A percentile compares a stretch with the other conserved stretches of the same genome.
These are phyloP conservation scores for Drosophila teissieri DNA, from an alignment of 1,140 invertebrate genomes.

Conservation along the genomic window DNA sequence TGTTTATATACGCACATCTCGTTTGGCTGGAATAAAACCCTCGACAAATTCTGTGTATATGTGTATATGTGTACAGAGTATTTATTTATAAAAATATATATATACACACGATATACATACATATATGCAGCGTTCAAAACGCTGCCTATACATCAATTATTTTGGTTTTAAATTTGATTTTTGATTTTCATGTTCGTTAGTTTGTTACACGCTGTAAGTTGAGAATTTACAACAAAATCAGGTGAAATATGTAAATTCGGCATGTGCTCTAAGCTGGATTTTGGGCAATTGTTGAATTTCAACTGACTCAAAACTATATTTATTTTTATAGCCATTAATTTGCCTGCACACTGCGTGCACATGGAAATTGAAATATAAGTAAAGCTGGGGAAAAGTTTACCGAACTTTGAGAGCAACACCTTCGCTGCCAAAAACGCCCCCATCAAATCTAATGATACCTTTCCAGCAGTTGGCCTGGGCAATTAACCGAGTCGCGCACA, in stretches of 20 bases:
- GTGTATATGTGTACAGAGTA: constrained; percentile 21
- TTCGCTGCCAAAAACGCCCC: not conserved
- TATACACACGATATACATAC: constrained; percentile 13
- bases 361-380: constrained; percentile 33
- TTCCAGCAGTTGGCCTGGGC: constrained; percentile 50
- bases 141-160: constrained; percentile 46
- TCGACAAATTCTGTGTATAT: not conserved
- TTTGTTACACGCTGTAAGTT: constrained; percentile 66
- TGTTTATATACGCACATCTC: constrained; percentile 81
- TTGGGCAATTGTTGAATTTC: constrained; percentile 20
- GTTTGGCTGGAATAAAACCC: constrained; percentile 45
- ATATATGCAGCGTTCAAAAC: constrained; percentile 31
- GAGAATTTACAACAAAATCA: constrained; percentile 70
- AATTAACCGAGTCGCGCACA: constrained; percentile 69
- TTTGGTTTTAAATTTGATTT: constrained; percentile 58
- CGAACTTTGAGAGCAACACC: constrained; percentile 21
- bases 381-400: constrained; percentile 1
- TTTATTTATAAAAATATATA: constrained; percentile 49
- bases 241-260: constrained; percentile 50
- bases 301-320: not conserved
- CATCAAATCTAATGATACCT: constrained; percentile 32
- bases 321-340: constrained; percentile 23
- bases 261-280: constrained; percentile 4
- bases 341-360: constrained; percentile 5
- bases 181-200: constrained; percentile 47